These are phyloP conservation scores for Girardinus metallicus DNA, from an alignment of 2,797 vertebrate genomes.

Conservation along the genomic window DNA sequence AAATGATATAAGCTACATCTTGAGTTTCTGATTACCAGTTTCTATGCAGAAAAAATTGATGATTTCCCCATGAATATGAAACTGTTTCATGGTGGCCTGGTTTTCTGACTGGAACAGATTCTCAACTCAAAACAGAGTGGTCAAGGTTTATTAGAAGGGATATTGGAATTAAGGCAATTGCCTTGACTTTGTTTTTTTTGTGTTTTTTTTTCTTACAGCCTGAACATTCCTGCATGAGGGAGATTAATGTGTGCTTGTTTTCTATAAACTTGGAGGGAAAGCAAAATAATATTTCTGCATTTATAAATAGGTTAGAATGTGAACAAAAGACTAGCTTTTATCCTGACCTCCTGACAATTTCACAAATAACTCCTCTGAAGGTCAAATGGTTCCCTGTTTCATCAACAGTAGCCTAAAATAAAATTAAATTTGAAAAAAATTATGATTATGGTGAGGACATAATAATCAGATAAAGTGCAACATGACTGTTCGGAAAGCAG, in stretches of 20 bases:
- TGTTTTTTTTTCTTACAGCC: slow-evolving; percentile 32
- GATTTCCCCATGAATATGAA: slow-evolving; percentile 50
- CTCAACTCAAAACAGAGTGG: slow-evolving; percentile 39
- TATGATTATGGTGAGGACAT: neutral
- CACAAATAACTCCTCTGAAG: neutral
- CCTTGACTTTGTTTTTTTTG: slow-evolving; percentile 21
- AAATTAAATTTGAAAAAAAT: neutral
- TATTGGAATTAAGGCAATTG: slow-evolving; percentile 63
- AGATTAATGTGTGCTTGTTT: slow-evolving; percentile 62
- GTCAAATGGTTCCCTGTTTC: neutral
- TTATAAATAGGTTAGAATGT: slow-evolving; percentile 14
- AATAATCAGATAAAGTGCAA: neutral
- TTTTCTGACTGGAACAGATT: slow-evolving; percentile 59
- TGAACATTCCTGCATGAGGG: slow-evolving; percentile 36
- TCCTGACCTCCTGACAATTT: neutral
- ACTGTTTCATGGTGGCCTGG: slow-evolving; percentile 52
- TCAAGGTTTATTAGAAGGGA: slow-evolving; percentile 69
- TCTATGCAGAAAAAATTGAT: slow-evolving; percentile 24
- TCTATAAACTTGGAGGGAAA: slow-evolving; percentile 24
- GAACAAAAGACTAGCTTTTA: neutral
- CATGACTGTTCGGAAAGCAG: neutral
- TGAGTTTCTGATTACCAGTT: slow-evolving; percentile 63
- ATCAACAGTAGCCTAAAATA: neutral
- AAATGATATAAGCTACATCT: slow-evolving; percentile 36
- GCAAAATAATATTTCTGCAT: slow-evolving; percentile 14